Evolutionary conservation across 2,113 vertebrate genomes (phyloP).

Genomic region (Peucedramus taeniatus): DNA sequence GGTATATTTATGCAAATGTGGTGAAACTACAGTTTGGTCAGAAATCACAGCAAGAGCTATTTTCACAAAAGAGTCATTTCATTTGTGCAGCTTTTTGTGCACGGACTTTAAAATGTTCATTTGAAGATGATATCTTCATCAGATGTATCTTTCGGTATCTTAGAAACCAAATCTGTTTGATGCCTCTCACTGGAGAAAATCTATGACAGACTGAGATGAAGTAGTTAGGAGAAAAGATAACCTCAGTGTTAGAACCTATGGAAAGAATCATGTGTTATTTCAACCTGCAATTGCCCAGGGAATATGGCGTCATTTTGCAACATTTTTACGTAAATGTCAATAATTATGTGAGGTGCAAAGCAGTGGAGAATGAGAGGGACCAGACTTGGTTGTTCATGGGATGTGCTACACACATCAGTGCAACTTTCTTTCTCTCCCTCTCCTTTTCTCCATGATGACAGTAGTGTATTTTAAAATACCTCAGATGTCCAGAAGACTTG

Average conservation of each 20-base stretch:
- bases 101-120: not conserved
- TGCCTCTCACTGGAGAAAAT: not conserved
- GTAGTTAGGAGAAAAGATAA: not conserved
- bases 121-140: not conserved
- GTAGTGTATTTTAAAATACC: not conserved
- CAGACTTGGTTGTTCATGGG: not conserved
- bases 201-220: not conserved
- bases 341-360: not conserved
- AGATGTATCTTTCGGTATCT: constrained; percentile 18
- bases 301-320: not conserved
- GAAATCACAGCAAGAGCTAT: not conserved
- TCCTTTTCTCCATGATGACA: not conserved
- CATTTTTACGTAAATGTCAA: not conserved
- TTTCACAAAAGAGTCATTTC: not conserved
- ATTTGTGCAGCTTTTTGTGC: not conserved
- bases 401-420: not conserved
- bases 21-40: not conserved
- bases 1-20: not conserved
- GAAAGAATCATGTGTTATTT: not conserved
- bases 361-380: not conserved
- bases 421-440: not conserved
- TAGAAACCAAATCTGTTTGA: constrained; percentile 30
- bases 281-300: not conserved
- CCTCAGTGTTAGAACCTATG: not conserved
- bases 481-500: not conserved